Evolutionary conservation across 2,113 vertebrate genomes (phyloP).

Genomic region (Ariopsis seemanni): DNA sequence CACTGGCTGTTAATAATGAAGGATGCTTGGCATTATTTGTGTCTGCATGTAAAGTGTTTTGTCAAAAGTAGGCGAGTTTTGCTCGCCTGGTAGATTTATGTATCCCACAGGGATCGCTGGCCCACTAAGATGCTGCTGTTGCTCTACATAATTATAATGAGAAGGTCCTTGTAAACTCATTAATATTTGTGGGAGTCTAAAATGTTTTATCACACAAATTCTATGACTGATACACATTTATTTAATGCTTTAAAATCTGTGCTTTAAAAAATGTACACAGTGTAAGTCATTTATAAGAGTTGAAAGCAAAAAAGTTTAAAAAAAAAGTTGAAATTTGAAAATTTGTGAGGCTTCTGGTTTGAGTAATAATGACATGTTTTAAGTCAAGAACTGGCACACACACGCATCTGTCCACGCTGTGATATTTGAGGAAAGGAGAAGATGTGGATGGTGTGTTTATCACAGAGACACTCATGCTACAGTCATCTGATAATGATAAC

Average conservation of each 20-base stretch:
- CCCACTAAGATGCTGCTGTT: constrained; percentile 77
- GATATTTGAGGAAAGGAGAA: constrained; percentile 4
- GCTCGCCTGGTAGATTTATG: constrained; percentile 75
- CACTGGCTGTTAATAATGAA: constrained; percentile 63
- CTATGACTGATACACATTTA: constrained; percentile 14
- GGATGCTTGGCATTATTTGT: constrained; percentile 69
- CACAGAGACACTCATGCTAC: background rate
- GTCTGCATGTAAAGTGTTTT: constrained; percentile 74
- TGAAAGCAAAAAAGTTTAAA: background rate
- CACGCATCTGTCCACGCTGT: background rate
- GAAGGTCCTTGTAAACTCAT: constrained; percentile 79
- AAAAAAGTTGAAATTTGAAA: background rate
- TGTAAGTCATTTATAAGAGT: background rate
- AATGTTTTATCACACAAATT: constrained; percentile 47
- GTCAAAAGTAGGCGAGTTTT: constrained; percentile 77
- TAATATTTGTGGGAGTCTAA: constrained; percentile 73
- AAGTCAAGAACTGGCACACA: background rate
- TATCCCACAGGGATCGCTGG: constrained; percentile 71
- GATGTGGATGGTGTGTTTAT: constrained; percentile 24
- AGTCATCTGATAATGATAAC: constrained; percentile 64
- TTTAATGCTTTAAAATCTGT: background rate
- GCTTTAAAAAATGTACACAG: background rate
- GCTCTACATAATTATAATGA: constrained; percentile 79
- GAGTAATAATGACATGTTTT: background rate
- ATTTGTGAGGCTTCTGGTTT: background rate